Evolutionary conservation across 2,888 invertebrate genomes (phyloP).

Genomic region (Siphlonurus alternatus): DNA sequence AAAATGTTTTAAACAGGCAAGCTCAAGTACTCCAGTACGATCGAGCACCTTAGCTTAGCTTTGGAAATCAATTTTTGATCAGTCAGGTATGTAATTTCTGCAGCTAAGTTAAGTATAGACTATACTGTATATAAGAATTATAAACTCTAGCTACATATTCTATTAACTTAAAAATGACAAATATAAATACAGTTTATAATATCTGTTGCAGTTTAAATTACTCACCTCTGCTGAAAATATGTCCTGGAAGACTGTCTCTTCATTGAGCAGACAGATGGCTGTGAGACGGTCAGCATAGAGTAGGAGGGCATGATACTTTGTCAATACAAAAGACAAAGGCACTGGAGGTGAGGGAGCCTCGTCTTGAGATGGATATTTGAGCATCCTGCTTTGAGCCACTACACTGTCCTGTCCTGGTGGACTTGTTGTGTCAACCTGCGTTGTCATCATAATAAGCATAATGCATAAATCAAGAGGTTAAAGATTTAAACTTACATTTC

Average conservation of each 20-base stretch:
- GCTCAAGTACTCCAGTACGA: too few species aligned
- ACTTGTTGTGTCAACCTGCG: slow-evolving; percentile 10
- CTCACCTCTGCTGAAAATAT: slow-evolving; percentile 20
- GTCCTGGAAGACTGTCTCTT: slow-evolving; percentile 75
- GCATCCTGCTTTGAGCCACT: slow-evolving; percentile 17
- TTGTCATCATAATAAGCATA: too few species aligned
- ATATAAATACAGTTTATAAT: too few species aligned
- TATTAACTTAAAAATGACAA: too few species aligned
- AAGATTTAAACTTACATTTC: slow-evolving; percentile 50
- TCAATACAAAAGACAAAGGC: slow-evolving; percentile 63
- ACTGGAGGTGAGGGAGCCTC: slow-evolving; percentile 25
- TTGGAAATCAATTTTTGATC: too few species aligned
- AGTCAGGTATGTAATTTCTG: too few species aligned
- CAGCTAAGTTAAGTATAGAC: too few species aligned
- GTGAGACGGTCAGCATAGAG: slow-evolving; percentile 70
- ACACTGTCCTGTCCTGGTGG: slow-evolving; percentile 10
- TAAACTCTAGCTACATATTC: too few species aligned
- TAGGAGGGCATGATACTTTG: slow-evolving; percentile 78
- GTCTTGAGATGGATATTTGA: slow-evolving; percentile 24
- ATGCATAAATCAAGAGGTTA: too few species aligned
- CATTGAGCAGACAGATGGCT: slow-evolving; percentile 68
- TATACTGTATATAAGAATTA: too few species aligned
- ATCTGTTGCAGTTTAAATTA: slow-evolving; percentile 8
- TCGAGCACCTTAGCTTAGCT: too few species aligned
- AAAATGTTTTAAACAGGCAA: slow-evolving; percentile 12